phyloP scores from a whole-genome alignment of 1,140 invertebrate genomes.

The Drosophila melanogaster region DNA sequence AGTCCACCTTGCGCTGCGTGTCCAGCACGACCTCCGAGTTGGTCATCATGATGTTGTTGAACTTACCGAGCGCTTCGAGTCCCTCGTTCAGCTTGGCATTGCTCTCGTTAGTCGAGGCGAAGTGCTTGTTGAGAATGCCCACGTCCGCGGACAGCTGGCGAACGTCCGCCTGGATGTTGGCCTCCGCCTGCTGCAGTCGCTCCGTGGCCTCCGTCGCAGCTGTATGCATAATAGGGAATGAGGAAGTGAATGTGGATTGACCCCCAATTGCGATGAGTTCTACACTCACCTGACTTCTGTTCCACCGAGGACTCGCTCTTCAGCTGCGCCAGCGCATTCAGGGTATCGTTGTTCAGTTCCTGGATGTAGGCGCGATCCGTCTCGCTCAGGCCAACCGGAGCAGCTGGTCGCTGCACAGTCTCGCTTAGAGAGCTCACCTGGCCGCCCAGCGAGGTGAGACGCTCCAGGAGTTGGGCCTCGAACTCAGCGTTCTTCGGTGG shows the following conservation, averaged over 20 bases:
- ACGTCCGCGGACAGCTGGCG: constrained; percentile 85
- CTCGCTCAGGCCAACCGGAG: constrained; percentile 48
- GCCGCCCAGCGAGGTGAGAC: constrained; percentile 48
- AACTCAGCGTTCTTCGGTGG: constrained; percentile 70
- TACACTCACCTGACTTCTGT: constrained; percentile 64
- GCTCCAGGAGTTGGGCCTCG: constrained; percentile 61
- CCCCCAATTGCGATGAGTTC: neutral
- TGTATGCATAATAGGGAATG: neutral
- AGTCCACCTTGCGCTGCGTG: constrained; percentile 93
- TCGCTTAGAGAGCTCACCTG: constrained; percentile 50
- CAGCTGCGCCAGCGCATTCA: constrained; percentile 66
- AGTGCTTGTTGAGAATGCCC: constrained; percentile 76
- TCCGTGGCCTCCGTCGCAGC: constrained; percentile 74
- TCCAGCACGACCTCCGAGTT: constrained; percentile 94
- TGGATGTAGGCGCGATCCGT: constrained; percentile 73
- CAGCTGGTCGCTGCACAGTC: constrained; percentile 29
- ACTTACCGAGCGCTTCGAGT: constrained; percentile 87
- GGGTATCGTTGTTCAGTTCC: constrained; percentile 75
- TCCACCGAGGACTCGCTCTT: constrained; percentile 51
- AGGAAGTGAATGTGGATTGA: neutral
- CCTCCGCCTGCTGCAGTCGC: constrained; percentile 78
- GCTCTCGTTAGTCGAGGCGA: constrained; percentile 86
- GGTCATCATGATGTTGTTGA: constrained; percentile 92
- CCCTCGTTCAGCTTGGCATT: constrained; percentile 86
- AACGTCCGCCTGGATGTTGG: constrained; percentile 61